Conservation (phyloP, 2,797 vertebrate species). For the Scleropages formosus region DNA sequence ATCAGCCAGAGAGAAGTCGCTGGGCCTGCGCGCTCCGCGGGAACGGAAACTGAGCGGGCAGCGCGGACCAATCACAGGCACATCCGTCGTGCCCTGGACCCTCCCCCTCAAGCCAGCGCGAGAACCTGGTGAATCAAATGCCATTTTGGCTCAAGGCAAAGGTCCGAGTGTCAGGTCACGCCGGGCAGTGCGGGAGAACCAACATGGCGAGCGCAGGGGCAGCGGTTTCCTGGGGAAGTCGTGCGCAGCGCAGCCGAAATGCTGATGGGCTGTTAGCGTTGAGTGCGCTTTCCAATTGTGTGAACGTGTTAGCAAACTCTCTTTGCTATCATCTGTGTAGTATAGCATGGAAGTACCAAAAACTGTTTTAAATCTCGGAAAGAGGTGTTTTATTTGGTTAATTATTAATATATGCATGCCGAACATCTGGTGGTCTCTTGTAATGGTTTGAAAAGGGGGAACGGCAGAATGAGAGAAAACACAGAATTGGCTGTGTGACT, state of each 20-base stretch:
- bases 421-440: too few species aligned
- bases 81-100: conserved; percentile 50
- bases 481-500: too few species aligned
- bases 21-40: conserved; percentile 66
- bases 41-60: conserved; percentile 56
- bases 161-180: background rate
- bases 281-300: background rate
- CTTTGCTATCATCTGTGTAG: background rate
- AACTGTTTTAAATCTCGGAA: background rate
- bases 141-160: conserved; percentile 30
- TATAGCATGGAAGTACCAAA: background rate
- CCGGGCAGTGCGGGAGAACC: background rate
- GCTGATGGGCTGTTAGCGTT: conserved; percentile 42
- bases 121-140: conserved; percentile 39
- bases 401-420: too few species aligned
- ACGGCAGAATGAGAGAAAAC: too few species aligned
- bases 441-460: too few species aligned
- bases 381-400: background rate
- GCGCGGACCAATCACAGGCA: conserved; percentile 58
- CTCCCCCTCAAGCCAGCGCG: conserved; percentile 60
- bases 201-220: background rate
- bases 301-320: background rate
- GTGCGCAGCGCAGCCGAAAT: conserved; percentile 38
- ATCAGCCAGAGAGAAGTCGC: conserved; percentile 62
- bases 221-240: conserved; percentile 30